Base-by-base conservation (phyloP, 1,140 invertebrate genomes). In the Pseudachorutes palmiensis region DNA sequence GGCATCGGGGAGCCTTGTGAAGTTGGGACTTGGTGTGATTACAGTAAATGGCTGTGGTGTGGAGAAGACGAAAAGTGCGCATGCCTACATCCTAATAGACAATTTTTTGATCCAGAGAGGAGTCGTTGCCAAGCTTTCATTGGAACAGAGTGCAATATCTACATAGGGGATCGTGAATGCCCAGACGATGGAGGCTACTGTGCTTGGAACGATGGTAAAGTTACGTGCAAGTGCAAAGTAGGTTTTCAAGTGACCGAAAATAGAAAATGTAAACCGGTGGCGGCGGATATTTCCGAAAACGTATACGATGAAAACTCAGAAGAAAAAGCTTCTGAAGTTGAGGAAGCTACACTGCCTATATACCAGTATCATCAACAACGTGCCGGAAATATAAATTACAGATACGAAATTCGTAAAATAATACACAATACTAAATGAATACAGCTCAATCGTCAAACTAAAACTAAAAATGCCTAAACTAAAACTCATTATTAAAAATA, bases 1-100 rank as follows among this genome's bases (percentile, higher is more conserved):
- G 5, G 36, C 19, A 9, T 9, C 36, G 36, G 36, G 5, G 36
- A 41, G 5, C 36, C 36, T 19, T 41, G 36, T 41, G 36, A 41
- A 41, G 36, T 41, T 5, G 66, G 61, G 57, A 61, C 41, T 30
- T 69, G 68, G 68, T 69, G 68, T 29, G 57, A 69, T 30, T 69
- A 69, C 32, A 64, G 68, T 14, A 69, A 69, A 65, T 69, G 68
- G 68, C 31, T 69, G n/a, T 69, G 55, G 41, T 69, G 68, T 62
- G 26, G 51, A 22, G 60, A 65, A 59, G 67, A 48, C 22, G 51
- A 36, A 41, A 12, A 60, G 57, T 69, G 68, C 26, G 63, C 65
- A 24, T 69, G 68, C 57, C 57, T 69, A 12, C 63, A 65, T 30
- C 63, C 60, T 33, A 19, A 22, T 16, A 31, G 63, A 19, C 68